Evolutionary conservation across 2,888 invertebrate genomes (phyloP), one percentile per base, ranked within the genome.

Genomic region (Pyrocoelia pectoralis): DNA sequence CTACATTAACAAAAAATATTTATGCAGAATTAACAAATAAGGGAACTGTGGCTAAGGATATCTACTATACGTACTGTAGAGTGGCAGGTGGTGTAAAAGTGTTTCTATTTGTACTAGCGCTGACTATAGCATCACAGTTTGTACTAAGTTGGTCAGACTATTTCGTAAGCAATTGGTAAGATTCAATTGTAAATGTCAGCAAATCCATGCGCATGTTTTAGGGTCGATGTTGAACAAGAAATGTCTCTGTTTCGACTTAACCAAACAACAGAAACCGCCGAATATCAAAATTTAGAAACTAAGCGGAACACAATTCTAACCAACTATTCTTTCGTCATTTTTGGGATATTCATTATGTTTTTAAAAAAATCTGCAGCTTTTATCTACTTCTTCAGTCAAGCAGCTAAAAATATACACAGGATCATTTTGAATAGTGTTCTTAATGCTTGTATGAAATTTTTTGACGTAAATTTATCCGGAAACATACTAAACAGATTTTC

Each of bases 291-390:
- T 28, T 41, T 48, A n/a, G 17, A 46, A 6, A 13, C 33, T 13
- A 18, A 28, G 17, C 53, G 56, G 18, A 24, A 15, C 6, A 59
- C 19, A 43, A 33, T 61, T n/a, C 63, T 76, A 28, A 71, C 70
- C 29, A 28, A 73, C 3, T 78, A 77, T 61, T 69, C 74, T 3
- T 53, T 67, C 12, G 57, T 74, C 53, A 68, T 75, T 0, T 10
- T 74, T 5, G 41, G 66, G 5, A 71, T 75, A 4, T 65, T 72
- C 1, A 17, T 69, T 13, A 57, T 74, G 10, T 73, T 72, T 19
- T 53, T 78, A 2, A 28, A 72, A 12, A 71, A 73, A 49, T 65
- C 72, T 10, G 72, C 74, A 53, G 28, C 14, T 12, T 65, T 67
- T 58, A 62, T 65, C 33, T 40, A 14, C 8, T 59, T 65, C 12